Base-by-base conservation (phyloP, 2,888 invertebrate genomes). In the Lasioglossum zephyrum region DNA sequence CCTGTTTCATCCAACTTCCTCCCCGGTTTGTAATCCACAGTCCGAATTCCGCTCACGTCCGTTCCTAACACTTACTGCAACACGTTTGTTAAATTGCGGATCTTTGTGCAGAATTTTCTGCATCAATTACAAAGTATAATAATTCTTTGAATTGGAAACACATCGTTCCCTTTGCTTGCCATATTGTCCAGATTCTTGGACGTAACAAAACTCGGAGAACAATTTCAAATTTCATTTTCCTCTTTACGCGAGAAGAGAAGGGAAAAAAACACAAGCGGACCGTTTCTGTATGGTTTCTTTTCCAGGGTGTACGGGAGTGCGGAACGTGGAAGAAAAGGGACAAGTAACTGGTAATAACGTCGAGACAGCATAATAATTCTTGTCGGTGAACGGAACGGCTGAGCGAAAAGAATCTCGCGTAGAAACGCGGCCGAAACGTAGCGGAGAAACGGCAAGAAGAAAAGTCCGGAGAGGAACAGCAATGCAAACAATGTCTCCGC, bases 311-410 rank as follows among this genome's bases (percentile, higher is more conserved):
- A 9, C 26, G 36, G 47, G 69, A 81, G 47, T 31, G 16, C 70
- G 26, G 44, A 2, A 2, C 26, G 18, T 9, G 13, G 44, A 86
- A 70, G 76, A 78, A 53, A 26, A 47, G 57, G 49, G 79, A 79
- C 75, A 77, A 73, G 73, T 83, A 78, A 83, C 73, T 63, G 77
- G 72, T 85, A 89, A 88, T 81, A 84, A 82, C 81, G 77, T 47
- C 63, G 72, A n/a, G 76, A 76, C 76, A 75, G 80, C 80, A 86
- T 80, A 89, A 87, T 85, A 80, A 88, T 85, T 85, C 81, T 83
- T 69, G 57, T 73, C 69, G 49, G 63, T 63, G 79, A 83, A 8
- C 63, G n/a, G 18, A 69, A 66, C 44, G n/a, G 49, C 44, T 3
- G 39, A 39, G n/a, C 47, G 49, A 75, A 31, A 85, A 78, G 80